These are phyloP conservation scores for Pardosa pseudoannulata DNA, from an alignment of 2,888 invertebrate species.

Conservation along the genomic window DNA sequence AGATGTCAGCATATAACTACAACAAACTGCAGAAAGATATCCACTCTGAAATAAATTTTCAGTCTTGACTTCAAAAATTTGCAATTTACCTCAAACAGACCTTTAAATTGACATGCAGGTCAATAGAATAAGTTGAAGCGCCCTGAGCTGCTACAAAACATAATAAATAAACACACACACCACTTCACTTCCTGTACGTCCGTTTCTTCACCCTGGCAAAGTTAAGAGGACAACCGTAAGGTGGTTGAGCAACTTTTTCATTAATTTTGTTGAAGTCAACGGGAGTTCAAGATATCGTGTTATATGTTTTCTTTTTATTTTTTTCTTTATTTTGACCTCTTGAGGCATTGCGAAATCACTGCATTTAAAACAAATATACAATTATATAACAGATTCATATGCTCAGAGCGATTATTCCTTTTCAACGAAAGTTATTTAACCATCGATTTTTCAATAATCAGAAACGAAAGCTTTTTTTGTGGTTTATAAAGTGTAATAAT, in stretches of 20 bases:
- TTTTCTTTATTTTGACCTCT: not conserved
- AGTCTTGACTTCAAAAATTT: too few relatives aligned
- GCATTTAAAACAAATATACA: too few relatives aligned
- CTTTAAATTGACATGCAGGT: conserved; percentile 6
- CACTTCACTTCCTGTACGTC: conserved; percentile 61
- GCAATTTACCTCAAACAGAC: not conserved
- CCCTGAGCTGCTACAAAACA: conserved; percentile 19
- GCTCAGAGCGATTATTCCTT: too few relatives aligned
- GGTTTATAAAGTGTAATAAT: too few relatives aligned
- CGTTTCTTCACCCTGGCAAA: conserved; percentile 33
- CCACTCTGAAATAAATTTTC: too few relatives aligned
- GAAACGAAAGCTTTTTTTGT: too few relatives aligned
- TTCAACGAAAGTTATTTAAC: too few relatives aligned
- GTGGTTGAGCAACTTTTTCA: conserved; percentile 2
- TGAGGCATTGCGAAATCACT: too few relatives aligned
- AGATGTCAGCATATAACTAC: too few relatives aligned
- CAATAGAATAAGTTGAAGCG: conserved; percentile 1
- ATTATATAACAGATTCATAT: too few relatives aligned
- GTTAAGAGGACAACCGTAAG: conserved; percentile 41
- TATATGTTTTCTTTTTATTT: not conserved
- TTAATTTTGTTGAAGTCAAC: not conserved
- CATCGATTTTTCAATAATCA: too few relatives aligned
- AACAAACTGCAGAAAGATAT: too few relatives aligned
- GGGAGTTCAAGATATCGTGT: not conserved
- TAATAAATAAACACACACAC: conserved; percentile 57